These are phyloP conservation scores for Allacma fusca DNA, from an alignment of 2,888 invertebrate genomes.

Conservation along the genomic window DNA sequence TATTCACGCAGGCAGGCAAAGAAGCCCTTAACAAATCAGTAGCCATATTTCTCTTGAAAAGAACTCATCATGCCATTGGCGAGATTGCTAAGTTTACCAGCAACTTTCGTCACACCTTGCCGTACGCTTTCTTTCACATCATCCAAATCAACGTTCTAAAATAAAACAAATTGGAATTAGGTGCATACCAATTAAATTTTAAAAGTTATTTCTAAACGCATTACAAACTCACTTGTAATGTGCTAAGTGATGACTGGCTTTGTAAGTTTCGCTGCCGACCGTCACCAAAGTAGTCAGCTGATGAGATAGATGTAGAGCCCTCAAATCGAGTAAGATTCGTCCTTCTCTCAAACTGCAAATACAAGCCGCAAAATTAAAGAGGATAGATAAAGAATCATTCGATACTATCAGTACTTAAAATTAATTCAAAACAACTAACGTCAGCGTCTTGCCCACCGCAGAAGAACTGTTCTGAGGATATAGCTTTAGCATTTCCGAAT, in stretches of 20 bases:
- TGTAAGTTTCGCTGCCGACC: slow-evolving; percentile 62
- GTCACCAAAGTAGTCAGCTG: slow-evolving; percentile 91
- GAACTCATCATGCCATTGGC: slow-evolving; percentile 94
- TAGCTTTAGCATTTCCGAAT: slow-evolving; percentile 96
- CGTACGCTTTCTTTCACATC: slow-evolving; percentile 97
- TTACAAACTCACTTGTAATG: too few relatives aligned
- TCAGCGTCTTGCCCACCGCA: slow-evolving; percentile 74
- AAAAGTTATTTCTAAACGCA: too few relatives aligned
- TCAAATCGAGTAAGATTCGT: slow-evolving; percentile 80
- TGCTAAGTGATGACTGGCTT: slow-evolving; percentile 40
- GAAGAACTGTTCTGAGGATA: slow-evolving; percentile 97
- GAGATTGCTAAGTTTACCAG: slow-evolving; percentile 92
- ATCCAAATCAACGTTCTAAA: slow-evolving; percentile 77
- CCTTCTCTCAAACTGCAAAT: slow-evolving; percentile 67
- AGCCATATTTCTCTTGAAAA: slow-evolving; percentile 75
- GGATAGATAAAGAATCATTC: too few relatives aligned
- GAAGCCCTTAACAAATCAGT: slow-evolving; percentile 45
- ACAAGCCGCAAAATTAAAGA: too few relatives aligned
- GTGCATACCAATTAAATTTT: slow-evolving; percentile 27
- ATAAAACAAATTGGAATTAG: slow-evolving; percentile 17
- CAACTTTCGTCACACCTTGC: slow-evolving; percentile 96
- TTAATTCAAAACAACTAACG: slow-evolving; percentile 63
- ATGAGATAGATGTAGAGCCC: slow-evolving; percentile 94
- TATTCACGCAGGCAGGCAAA: too few relatives aligned
- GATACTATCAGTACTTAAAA: too few relatives aligned